Conservation (phyloP, 2,888 invertebrate species). For the Allacma fusca region DNA sequence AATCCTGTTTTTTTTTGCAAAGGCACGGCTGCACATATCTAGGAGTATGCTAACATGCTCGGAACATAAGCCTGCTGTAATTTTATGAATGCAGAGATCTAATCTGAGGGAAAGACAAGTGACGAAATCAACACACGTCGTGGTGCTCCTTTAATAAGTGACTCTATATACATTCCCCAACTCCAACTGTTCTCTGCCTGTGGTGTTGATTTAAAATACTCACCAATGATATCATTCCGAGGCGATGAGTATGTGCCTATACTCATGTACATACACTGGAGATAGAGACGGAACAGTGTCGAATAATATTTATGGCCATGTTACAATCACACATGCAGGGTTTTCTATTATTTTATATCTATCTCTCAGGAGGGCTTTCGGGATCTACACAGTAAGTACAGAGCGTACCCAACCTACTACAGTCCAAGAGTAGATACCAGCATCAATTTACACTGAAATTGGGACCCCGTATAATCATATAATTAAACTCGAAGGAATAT, state of each 20-base stretch:
- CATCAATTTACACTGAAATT: not conserved
- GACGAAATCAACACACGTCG: slow-evolving; percentile 30
- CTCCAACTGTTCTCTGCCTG: slow-evolving; percentile 15
- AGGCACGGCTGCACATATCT: not conserved
- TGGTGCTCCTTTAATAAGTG: slow-evolving; percentile 13
- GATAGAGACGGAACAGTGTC: slow-evolving; percentile 27
- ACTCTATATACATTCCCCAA: not conserved
- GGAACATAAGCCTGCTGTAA: not conserved
- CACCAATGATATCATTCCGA: not conserved
- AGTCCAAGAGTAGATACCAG: no score
- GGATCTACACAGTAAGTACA: slow-evolving; percentile 14
- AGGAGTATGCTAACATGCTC: not conserved
- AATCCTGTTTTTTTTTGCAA: slow-evolving; percentile 1
- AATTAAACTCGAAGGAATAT: not conserved
- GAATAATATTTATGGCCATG: slow-evolving; percentile 39
- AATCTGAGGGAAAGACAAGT: slow-evolving; percentile 27
- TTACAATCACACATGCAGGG: not conserved
- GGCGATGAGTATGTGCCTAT: not conserved
- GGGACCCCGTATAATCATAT: not conserved
- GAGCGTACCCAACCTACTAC: not conserved
- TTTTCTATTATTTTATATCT: slow-evolving; percentile 1
- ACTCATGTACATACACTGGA: not conserved
- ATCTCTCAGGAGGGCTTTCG: slow-evolving; percentile 10
- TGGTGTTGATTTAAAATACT: slow-evolving; percentile 16
- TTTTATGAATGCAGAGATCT: slow-evolving; percentile 30